Evolutionary conservation across 2,113 vertebrate species (phyloP).

Genomic region (Benitochromis conjunctus): DNA sequence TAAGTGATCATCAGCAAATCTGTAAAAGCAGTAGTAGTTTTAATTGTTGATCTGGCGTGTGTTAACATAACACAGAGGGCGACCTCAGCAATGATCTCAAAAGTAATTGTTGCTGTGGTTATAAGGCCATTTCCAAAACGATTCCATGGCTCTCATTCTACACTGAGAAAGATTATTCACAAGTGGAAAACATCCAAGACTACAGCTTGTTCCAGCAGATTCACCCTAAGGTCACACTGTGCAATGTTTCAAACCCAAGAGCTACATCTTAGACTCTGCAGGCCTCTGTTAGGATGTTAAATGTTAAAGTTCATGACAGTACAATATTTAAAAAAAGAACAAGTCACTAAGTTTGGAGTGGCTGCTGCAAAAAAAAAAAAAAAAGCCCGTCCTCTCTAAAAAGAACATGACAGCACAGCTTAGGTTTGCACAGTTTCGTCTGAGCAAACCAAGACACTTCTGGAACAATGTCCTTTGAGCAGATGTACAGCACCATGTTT

Average conservation of each 20-base stretch:
- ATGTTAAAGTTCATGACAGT: not conserved
- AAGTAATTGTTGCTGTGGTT: not conserved
- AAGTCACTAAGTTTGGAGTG: not conserved
- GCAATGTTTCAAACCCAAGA: not conserved
- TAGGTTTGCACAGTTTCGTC: not conserved
- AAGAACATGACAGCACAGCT: not conserved
- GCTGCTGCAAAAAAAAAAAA: not conserved
- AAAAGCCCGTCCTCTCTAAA: not conserved
- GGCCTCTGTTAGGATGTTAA: not conserved
- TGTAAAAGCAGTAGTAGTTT: not conserved
- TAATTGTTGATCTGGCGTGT: not conserved
- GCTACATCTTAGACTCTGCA: not conserved
- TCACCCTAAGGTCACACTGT: not conserved
- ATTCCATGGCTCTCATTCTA: not conserved
- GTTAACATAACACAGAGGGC: not conserved
- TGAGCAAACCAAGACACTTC: not conserved
- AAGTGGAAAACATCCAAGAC: not conserved
- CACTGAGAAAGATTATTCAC: not conserved
- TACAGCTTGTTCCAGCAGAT: not conserved
- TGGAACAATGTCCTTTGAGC: not conserved
- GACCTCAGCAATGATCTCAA: not conserved
- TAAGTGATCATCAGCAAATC: not conserved
- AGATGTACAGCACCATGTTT: not conserved
- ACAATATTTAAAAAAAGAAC: not conserved
- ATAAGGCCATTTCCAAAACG: not conserved